phyloP scores from a whole-genome alignment of 92 coral and sea anemone genomes.

The Phymanthus crucifer region DNA sequence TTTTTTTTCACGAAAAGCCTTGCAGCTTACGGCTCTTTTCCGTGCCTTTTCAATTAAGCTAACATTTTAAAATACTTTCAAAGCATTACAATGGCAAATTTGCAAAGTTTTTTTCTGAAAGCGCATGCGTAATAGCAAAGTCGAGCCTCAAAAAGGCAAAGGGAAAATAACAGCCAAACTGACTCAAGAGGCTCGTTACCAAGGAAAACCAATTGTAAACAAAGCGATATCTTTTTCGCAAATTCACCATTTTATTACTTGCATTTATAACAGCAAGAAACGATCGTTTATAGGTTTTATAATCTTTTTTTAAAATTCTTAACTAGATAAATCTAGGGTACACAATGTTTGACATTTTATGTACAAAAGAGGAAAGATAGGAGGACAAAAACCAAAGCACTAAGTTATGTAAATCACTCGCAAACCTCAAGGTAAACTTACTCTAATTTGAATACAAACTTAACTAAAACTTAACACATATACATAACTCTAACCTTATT shows the following conservation, averaged over 20 bases:
- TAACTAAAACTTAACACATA: background rate
- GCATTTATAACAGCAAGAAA: background rate
- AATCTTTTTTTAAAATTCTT: background rate
- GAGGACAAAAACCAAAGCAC: background rate
- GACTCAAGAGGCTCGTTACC: background rate
- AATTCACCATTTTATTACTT: conserved; percentile 7
- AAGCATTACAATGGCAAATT: background rate
- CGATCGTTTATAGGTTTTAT: background rate
- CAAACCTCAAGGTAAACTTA: background rate
- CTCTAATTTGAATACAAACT: background rate
- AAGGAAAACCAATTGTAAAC: background rate
- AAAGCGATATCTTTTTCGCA: background rate
- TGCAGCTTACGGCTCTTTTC: no score
- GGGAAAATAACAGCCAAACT: background rate
- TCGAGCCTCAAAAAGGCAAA: background rate
- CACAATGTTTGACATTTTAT: background rate
- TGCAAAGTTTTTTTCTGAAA: background rate
- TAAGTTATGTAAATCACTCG: no score
- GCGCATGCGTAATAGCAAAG: background rate
- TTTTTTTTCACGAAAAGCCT: no score
- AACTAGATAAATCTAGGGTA: no score
- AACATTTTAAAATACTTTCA: no score
- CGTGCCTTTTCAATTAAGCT: background rate
- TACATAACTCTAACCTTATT: background rate
- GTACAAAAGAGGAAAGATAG: conserved; percentile 8